Evolutionary conservation across 2,797 vertebrate species (phyloP).

Genomic region (Ataeniobius toweri): DNA sequence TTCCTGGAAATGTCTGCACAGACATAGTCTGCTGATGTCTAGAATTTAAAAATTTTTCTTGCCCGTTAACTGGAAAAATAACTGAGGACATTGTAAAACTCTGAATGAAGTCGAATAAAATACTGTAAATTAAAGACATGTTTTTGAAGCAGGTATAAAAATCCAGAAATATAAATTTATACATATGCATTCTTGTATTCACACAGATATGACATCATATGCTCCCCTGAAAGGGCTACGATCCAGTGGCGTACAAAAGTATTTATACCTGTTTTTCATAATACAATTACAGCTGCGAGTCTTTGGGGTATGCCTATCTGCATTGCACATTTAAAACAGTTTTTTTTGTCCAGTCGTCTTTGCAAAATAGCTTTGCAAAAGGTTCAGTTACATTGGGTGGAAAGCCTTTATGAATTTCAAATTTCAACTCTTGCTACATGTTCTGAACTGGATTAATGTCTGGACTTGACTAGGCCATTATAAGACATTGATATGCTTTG

Average conservation of each 20-base stretch:
- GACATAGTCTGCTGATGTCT: conserved; percentile 16
- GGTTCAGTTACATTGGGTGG: neutral
- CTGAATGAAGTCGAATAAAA: neutral
- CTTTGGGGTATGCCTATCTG: neutral
- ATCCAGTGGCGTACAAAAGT: too few species aligned
- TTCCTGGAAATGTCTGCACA: conserved; percentile 31
- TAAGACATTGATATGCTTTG: neutral
- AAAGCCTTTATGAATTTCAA: neutral
- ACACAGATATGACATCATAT: neutral
- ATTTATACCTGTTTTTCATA: neutral
- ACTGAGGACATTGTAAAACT: neutral
- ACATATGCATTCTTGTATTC: too few species aligned
- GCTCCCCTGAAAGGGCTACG: neutral
- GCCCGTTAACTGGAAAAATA: conserved; percentile 4
- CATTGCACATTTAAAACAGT: neutral
- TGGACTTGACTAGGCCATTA: neutral
- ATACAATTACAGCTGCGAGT: neutral
- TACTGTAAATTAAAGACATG: neutral
- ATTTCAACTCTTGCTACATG: neutral
- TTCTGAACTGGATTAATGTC: neutral
- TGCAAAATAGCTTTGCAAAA: neutral
- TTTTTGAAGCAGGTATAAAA: too few species aligned
- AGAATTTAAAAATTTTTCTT: conserved; percentile 16
- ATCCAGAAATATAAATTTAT: too few species aligned
- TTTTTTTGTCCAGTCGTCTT: neutral